phyloP scores from a whole-genome alignment of 2,888 invertebrate species.

The Andrena minutula region DNA sequence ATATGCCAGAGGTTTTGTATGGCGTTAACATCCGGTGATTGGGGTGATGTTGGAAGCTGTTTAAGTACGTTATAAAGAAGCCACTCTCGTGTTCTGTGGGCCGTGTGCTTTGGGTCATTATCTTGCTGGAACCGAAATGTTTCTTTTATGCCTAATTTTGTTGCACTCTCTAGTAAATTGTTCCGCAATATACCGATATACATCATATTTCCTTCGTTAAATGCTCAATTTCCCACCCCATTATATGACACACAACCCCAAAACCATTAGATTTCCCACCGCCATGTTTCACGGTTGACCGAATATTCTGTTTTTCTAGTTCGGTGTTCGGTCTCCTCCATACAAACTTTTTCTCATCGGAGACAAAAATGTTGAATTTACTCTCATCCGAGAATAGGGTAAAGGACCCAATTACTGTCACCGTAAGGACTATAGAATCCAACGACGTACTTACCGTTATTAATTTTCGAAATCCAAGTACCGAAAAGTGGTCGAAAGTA shows the following conservation, averaged over 20 bases:
- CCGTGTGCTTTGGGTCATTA: neutral
- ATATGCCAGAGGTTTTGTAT: constrained; percentile 17
- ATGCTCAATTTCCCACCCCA: neutral
- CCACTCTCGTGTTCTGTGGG: neutral
- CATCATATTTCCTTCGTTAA: constrained; percentile 1
- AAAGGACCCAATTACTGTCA: no score
- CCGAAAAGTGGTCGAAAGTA: no score
- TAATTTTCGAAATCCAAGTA: no score
- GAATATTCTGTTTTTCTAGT: constrained; percentile 3
- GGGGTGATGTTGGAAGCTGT: constrained; percentile 8
- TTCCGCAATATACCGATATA: neutral
- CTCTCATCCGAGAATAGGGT: neutral
- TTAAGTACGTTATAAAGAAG: constrained; percentile 12
- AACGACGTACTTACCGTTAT: no score
- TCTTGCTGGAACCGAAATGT: neutral
- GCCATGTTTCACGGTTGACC: neutral
- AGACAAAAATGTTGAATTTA: neutral
- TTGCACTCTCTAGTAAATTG: constrained; percentile 1
- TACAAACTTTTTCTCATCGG: neutral
- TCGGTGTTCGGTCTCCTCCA: constrained; percentile 11
- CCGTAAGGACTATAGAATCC: no score
- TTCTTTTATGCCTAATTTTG: neutral
- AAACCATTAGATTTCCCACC: neutral
- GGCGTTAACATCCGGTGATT: constrained; percentile 6
- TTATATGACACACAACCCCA: neutral